These are phyloP conservation scores for Mus spicilegus DNA, from an alignment of 2,113 vertebrate species.

Conservation along the genomic window DNA sequence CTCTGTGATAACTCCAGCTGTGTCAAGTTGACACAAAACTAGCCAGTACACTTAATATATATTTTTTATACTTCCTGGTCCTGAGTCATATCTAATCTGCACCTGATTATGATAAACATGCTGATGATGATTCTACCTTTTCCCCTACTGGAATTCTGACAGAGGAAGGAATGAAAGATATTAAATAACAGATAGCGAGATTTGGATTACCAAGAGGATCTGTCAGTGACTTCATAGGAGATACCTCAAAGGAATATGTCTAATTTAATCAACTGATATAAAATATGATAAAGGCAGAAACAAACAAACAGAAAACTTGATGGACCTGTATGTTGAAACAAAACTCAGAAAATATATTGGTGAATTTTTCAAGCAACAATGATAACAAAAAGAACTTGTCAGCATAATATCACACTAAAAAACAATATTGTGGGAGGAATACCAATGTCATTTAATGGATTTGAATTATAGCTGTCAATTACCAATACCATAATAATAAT, in stretches of 20 bases:
- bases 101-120: neutral
- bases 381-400: neutral
- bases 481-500: neutral
- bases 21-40: no score
- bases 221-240: neutral
- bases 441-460: no score
- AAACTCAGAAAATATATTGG: neutral
- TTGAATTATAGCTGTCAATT: neutral
- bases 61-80: neutral
- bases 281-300: neutral
- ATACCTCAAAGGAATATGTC: neutral
- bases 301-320: neutral
- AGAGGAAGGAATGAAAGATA: neutral
- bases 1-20: no score
- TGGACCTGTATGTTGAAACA: neutral
- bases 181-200: neutral
- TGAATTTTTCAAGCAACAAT: neutral
- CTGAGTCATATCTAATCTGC: neutral
- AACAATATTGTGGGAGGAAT: neutral
- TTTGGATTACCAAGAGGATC: neutral
- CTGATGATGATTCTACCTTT: neutral
- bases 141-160: neutral
- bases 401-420: neutral
- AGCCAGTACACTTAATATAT: no score
- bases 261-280: neutral